Evolutionary conservation across 2,797 vertebrate species (phyloP).

Genomic region (Helicolenus hilgendorfi): DNA sequence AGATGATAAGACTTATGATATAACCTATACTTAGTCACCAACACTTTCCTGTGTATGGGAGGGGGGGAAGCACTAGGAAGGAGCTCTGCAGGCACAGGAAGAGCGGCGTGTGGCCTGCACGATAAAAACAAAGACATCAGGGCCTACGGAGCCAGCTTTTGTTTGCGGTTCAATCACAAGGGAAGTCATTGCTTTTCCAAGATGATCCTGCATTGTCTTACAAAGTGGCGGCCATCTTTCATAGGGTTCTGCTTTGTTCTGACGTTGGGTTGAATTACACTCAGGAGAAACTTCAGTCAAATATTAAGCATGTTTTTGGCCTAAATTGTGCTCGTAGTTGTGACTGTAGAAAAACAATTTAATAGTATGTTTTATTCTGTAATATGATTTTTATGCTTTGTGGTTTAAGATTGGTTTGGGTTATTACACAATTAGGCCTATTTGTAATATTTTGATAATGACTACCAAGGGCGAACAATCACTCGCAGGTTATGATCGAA

Average conservation of each 20-base stretch:
- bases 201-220: constrained; percentile 79
- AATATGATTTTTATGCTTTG: background rate
- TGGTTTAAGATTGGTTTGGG: constrained; percentile 22
- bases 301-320: background rate
- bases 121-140: constrained; percentile 82
- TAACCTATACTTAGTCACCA: constrained; percentile 25
- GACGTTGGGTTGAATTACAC: constrained; percentile 23
- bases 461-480: background rate
- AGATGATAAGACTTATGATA: background rate
- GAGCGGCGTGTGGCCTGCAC: constrained; percentile 66
- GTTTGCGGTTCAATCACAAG: constrained; percentile 70
- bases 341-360: background rate
- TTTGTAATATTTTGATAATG: background rate
- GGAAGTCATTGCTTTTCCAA: constrained; percentile 77
- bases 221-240: constrained; percentile 72
- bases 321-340: background rate
- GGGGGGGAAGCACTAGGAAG: constrained; percentile 16
- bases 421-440: background rate
- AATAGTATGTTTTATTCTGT: constrained; percentile 3
- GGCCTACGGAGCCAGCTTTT: constrained; percentile 67
- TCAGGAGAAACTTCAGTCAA: constrained; percentile 28
- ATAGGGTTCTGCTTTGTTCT: constrained; percentile 55
- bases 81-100: constrained; percentile 52
- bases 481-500: background rate
- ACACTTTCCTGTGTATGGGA: constrained; percentile 27